phyloP scores from a whole-genome alignment of 23 tunicate species.

The Halocynthia roretzi region DNA sequence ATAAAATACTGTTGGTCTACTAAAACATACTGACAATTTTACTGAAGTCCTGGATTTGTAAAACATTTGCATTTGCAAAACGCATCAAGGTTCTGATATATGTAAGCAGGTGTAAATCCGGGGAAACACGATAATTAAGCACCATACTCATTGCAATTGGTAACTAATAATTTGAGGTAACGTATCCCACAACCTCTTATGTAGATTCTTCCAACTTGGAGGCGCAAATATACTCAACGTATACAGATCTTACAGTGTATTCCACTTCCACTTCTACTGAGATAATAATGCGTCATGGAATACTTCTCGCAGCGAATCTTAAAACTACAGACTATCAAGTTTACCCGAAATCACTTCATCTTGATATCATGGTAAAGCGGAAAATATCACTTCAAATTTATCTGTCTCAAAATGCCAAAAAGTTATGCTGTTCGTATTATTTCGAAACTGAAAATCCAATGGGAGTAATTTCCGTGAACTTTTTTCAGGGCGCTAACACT shows the following conservation, averaged over 20 bases:
- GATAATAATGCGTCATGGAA: constrained; percentile 36
- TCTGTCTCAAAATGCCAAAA: too few species aligned
- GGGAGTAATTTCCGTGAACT: neutral
- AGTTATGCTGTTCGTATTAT: neutral
- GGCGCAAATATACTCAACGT: constrained; percentile 70
- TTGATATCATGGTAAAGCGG: constrained; percentile 19
- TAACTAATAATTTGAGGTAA: neutral
- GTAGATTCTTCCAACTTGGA: constrained; percentile 56
- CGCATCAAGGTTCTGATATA: neutral
- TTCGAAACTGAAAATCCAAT: neutral
- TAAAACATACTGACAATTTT: too few species aligned
- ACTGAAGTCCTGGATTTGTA: too few species aligned
- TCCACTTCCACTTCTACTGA: neutral
- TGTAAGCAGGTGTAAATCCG: neutral
- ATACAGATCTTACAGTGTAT: constrained; percentile 31
- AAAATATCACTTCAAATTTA: neutral
- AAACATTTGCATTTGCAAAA: too few species aligned
- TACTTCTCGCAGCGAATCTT: constrained; percentile 48
- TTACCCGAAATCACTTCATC: constrained; percentile 27
- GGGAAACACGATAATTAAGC: too few species aligned
- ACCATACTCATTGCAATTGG: too few species aligned
- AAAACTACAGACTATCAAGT: constrained; percentile 31
- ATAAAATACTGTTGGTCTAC: too few species aligned
- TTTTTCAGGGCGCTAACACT: neutral
- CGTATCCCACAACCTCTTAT: neutral